Evolutionary conservation across 2,797 vertebrate species (phyloP).

Genomic region (Poecilia gillii): DNA sequence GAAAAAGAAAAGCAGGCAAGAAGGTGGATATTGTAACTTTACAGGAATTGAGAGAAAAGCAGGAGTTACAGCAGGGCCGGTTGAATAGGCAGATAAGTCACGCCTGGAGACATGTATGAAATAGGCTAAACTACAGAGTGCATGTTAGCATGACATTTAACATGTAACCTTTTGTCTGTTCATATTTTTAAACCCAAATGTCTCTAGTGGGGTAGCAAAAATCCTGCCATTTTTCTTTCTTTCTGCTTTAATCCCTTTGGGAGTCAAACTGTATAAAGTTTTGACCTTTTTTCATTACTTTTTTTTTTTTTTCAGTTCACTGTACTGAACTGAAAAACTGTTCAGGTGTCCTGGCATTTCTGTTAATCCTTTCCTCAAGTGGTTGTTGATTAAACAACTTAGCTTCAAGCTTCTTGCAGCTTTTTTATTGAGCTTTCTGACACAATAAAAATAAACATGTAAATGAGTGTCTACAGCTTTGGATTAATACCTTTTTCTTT

Average conservation of each 20-base stretch:
- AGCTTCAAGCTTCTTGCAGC: not conserved
- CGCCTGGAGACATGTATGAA: not conserved
- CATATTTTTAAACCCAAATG: not conserved
- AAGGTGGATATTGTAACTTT: not conserved
- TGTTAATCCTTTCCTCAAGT: not conserved
- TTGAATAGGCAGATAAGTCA: not conserved
- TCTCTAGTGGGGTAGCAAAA: not conserved
- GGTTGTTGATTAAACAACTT: not conserved
- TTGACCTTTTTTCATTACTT: not conserved
- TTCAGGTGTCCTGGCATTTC: not conserved
- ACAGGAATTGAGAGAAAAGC: not conserved
- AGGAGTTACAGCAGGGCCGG: not conserved
- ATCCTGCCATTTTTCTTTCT: not conserved
- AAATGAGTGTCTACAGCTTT: not conserved
- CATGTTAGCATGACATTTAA: not conserved
- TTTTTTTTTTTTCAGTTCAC: not conserved
- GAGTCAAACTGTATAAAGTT: not conserved
- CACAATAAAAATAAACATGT: not conserved
- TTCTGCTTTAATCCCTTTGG: not conserved
- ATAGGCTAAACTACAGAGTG: not conserved
- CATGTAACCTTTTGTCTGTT: not conserved
- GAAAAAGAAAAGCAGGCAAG: not conserved
- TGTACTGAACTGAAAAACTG: not conserved
- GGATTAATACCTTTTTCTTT: not conserved
- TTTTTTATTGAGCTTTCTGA: not conserved